Percentiles rank a stretch among this genome's conserved stretches.
These are phyloP conservation scores for Subacronicta megacephala DNA, from an alignment of 2,888 invertebrate species.

Conservation along the genomic window DNA sequence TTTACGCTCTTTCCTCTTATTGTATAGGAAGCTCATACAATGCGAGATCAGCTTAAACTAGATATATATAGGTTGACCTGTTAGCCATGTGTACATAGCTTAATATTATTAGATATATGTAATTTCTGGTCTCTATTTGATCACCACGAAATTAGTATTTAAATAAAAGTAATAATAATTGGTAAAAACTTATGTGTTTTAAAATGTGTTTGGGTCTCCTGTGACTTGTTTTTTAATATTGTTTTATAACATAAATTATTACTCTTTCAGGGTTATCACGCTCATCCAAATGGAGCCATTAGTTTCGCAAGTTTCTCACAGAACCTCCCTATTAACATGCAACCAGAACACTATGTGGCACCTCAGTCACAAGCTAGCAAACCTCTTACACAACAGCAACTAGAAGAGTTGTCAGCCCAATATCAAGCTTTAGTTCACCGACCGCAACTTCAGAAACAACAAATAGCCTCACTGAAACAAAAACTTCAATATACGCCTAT, in stretches of 20 bases:
- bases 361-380: not conserved
- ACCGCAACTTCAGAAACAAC: conserved; percentile 22
- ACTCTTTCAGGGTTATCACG: conserved; percentile 69
- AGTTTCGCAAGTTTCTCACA: conserved; percentile 79
- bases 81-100: no score
- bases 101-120: no score
- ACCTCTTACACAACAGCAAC: conserved; percentile 30
- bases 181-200: no score
- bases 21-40: no score
- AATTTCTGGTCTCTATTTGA: no score
- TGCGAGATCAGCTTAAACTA: no score
- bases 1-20: no score
- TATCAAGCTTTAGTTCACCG: conserved; percentile 28
- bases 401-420: conserved; percentile 37
- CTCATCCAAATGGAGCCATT: conserved; percentile 70
- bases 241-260: conserved; percentile 3
- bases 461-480: conserved; percentile 3
- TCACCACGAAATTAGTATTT: no score
- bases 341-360: not conserved
- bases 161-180: no score
- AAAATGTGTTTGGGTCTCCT: no score
- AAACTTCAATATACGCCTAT: conserved; percentile 2
- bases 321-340: conserved; percentile 57
- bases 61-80: no score
- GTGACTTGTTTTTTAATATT: no score